Base-by-base conservation (phyloP, 2,888 invertebrate genomes). In the Agrotis segetum region DNA sequence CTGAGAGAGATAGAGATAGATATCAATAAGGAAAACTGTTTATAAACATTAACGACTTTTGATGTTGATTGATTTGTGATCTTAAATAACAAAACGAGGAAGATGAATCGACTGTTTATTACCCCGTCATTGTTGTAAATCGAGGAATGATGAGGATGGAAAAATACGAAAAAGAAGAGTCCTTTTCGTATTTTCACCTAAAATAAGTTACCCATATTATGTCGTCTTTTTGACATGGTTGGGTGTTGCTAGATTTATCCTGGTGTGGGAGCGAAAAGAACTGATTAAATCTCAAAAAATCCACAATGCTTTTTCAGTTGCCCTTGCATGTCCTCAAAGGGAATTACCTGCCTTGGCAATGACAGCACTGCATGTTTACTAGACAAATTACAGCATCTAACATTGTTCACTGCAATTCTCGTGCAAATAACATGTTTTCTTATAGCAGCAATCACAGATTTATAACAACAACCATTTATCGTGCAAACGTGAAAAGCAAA, bases 401-500 rank as follows among this genome's bases (percentile, higher is more conserved):
- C 17, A 46, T 21, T 34, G 29, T 29, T 61, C 16, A 53, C 40
- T 64, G 50, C 44, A 63, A 50, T 68, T 68, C 21, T 68, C n/a
- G 56, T 44, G 46, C 50, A 60, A 40, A 40, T 21, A 60, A 19
- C 21, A n/a, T n/a, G n/a, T n/a, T n/a, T n/a, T 67, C 44, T 46
- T 71, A 76, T 47, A 49, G n/a, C 44, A 62, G 40, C n/a, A 67
- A 67, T 58, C 56, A 62, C 21, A 62, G 21, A 56, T 80, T 80
- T 50, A 74, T 62, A n/a, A 52, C n/a, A 16, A 16, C 9, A 21
- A 52, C 11, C 53, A 50, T 79, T 77, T 81, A 70, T 68, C 66
- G 52, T 44, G 58, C 53, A 71, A 65, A 71, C 72, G 70, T 74
- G 71, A 74, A 76, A 71, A 67, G 61, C 29, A 68, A 84, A 82